Evolutionary conservation across 2,888 invertebrate species (phyloP).

Genomic region (Trilocha varians): DNA sequence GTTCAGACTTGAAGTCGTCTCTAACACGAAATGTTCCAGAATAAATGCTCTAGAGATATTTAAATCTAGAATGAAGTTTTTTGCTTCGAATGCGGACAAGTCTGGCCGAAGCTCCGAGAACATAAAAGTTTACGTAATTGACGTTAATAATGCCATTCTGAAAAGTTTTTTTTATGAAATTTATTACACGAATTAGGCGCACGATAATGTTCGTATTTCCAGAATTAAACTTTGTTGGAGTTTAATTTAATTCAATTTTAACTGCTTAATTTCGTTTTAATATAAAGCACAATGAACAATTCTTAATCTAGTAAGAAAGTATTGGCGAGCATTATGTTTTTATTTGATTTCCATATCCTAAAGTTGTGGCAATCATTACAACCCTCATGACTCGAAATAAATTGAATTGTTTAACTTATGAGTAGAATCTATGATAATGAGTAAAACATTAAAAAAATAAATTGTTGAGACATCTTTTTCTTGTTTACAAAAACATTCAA

Average conservation of each 20-base stretch:
- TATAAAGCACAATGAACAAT: no score
- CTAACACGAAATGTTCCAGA: conserved; percentile 28
- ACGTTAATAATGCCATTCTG: conserved; percentile 29
- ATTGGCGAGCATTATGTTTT: no score
- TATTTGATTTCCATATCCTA: no score
- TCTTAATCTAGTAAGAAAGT: no score
- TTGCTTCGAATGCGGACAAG: conserved; percentile 36
- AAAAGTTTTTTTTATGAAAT: conserved; percentile 13
- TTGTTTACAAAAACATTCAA: no score
- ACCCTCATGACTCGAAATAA: no score
- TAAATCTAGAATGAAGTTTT: conserved; percentile 45
- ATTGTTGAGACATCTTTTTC: no score
- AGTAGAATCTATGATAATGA: no score
- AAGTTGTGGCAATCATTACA: no score
- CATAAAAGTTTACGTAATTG: conserved; percentile 38
- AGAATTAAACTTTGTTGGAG: background rate
- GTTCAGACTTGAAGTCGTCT: conserved; percentile 19
- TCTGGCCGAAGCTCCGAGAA: conserved; percentile 23
- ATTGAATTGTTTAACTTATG: no score
- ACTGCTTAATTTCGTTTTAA: no score
- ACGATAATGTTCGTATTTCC: background rate
- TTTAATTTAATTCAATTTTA: background rate
- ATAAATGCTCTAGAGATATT: conserved; percentile 53
- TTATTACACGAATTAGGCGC: conserved; percentile 1
- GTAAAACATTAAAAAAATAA: no score